A percentile compares a stretch with the other conserved stretches of the same genome.
These are phyloP conservation scores for Lycocerus yunnanus DNA, from an alignment of 2,888 invertebrate genomes.

Conservation along the genomic window DNA sequence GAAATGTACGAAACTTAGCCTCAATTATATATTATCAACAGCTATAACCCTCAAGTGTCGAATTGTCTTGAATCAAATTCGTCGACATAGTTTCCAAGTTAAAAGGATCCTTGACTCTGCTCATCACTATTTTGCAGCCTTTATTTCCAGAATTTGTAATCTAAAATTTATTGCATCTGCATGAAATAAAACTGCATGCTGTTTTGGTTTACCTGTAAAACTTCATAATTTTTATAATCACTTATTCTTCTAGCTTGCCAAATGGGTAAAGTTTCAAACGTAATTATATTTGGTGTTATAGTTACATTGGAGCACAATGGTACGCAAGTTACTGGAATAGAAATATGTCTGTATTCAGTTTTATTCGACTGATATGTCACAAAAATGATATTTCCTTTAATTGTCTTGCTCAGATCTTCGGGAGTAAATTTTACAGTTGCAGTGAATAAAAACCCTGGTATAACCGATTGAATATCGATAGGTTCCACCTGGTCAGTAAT, in stretches of 20 bases:
- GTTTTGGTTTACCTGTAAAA: neutral
- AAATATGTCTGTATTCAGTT: conserved; percentile 13
- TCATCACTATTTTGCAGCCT: conserved; percentile 30
- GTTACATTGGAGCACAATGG: conserved; percentile 11
- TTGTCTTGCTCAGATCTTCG: neutral
- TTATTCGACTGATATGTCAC: conserved; percentile 19
- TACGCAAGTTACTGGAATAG: conserved; percentile 27
- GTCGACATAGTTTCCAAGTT: neutral
- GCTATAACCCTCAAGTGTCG: neutral
- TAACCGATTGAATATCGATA: conserved; percentile 21
- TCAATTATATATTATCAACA: neutral
- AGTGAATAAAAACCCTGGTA: conserved; percentile 31
- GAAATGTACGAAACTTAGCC: neutral
- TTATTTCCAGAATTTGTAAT: conserved; percentile 31
- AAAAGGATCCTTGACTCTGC: conserved; percentile 13
- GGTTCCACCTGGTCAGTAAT: conserved; percentile 20
- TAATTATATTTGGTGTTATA: conserved; percentile 17
- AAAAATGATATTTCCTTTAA: conserved; percentile 30
- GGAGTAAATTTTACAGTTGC: conserved; percentile 31
- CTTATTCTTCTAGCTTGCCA: conserved; percentile 15
- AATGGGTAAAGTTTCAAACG: conserved; percentile 20
- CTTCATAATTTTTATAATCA: neutral
- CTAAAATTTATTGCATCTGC: conserved; percentile 6
- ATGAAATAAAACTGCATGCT: neutral
- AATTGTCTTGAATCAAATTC: neutral